phyloP scores from a whole-genome alignment of 2,888 invertebrate species.

The Rosalia funebris region DNA sequence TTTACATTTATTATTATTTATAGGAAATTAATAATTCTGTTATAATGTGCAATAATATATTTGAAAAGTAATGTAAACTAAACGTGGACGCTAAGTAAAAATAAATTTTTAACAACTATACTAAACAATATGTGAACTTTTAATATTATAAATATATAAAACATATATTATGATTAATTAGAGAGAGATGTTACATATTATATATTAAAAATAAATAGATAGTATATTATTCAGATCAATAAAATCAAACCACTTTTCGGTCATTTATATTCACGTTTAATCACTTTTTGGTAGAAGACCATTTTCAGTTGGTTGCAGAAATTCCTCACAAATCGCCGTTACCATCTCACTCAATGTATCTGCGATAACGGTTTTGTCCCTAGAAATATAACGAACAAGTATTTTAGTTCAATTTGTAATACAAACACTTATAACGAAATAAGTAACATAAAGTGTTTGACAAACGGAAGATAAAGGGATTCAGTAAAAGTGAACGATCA shows the following conservation, averaged over 20 bases:
- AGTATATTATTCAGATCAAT: background rate
- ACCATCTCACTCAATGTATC: constrained; percentile 78
- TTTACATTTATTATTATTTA: no score
- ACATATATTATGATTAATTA: background rate
- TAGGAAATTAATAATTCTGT: no score
- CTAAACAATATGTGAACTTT: no score
- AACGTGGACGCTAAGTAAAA: no score
- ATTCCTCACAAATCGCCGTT: constrained; percentile 78
- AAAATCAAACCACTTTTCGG: background rate
- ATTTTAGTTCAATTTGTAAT: background rate
- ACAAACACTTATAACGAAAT: background rate
- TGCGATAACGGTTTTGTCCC: constrained; percentile 74
- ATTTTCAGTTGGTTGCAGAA: constrained; percentile 82
- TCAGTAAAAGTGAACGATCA: no score
- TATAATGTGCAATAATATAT: no score
- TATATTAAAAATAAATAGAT: background rate
- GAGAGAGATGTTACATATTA: background rate
- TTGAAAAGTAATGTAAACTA: no score
- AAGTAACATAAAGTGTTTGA: background rate
- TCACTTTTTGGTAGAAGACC: constrained; percentile 60
- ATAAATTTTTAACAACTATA: no score
- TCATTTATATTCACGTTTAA: background rate
- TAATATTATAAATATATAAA: background rate
- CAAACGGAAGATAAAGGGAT: no score
- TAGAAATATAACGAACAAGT: no score